Evolutionary conservation across 2,113 vertebrate genomes (phyloP), one percentile per base, ranked within the genome.

Genomic region (Pterophyllum scalare): DNA sequence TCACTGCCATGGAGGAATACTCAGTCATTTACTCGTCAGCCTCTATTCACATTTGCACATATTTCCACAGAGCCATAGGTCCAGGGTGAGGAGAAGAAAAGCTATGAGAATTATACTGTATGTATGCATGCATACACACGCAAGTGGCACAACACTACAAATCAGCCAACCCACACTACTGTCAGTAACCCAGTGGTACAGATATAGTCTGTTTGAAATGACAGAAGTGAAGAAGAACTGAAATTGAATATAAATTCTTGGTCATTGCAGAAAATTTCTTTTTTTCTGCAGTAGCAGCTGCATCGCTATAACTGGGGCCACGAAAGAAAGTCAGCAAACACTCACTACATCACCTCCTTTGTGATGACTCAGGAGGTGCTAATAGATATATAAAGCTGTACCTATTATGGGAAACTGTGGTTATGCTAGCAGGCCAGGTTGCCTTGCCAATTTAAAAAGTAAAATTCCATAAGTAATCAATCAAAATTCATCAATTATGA

Each of bases 1-100:
- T 88, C 70, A 78, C 60, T 5, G 82, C 81, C 15, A 52, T 35
- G 65, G 31, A 79, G 80, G 81, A 85, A 75, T 46, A 78, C 57
- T 74, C 82, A 52, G 33, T 81, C 64, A 88, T 83, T 75, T 61
- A 75, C 54, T 84, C 46, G 26, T 60, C 75, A 24, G 13, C 46
- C 59, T 38, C 59, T 17, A 64, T 31, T 74, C 54, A 33, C 59
- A 67, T 31, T 59, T 60, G 74, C 81, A 86, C 64, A 59, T 9
- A 13, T 81, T 76, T 82, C 52, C 65, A 79, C 52, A 79, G 77
- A 80, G 65, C 15, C 49, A 26, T 12, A 22, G 26, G 17, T 57
- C 49, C 59, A 49, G 24, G 24, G 26, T 52, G 43, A 75, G 54
- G 40, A 35, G 33, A 17, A 43, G 35, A 15, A 35, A 2, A n/a